A percentile compares a stretch with the other conserved stretches of the same genome.
These are phyloP conservation scores for Gila orcuttii DNA, from an alignment of 2,113 vertebrate genomes.

Conservation along the genomic window DNA sequence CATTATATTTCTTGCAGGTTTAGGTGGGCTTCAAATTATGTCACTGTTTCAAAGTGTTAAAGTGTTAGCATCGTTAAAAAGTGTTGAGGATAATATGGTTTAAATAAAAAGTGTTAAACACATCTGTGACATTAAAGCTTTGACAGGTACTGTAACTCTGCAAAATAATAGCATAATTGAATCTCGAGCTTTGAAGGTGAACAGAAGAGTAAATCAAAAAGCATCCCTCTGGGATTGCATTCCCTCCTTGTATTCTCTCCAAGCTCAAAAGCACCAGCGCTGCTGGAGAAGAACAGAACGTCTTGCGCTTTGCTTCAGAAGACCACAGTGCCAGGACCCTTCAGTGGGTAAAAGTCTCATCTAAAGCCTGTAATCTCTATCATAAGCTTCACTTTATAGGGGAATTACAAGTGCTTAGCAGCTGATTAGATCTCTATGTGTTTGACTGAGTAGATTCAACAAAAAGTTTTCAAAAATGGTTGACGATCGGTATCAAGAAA, in stretches of 20 bases:
- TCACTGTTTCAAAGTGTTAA: background rate
- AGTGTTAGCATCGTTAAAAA: background rate
- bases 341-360: conserved; percentile 59
- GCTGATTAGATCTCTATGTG: conserved; percentile 57
- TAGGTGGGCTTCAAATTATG: background rate
- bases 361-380: conserved; percentile 67
- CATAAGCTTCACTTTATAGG: conserved; percentile 62
- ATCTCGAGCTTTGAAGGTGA: conserved; percentile 8
- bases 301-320: conserved; percentile 41
- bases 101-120: conserved; percentile 8
- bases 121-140: conserved; percentile 1
- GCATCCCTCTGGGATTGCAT: conserved; percentile 49
- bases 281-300: conserved; percentile 47
- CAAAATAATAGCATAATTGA: background rate
- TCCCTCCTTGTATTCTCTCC: conserved; percentile 21
- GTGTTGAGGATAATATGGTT: background rate
- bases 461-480: conserved; percentile 19
- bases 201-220: conserved; percentile 50
- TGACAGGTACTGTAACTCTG: conserved; percentile 14
- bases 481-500: background rate
- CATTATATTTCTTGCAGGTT: background rate
- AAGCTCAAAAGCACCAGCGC: conserved; percentile 24
- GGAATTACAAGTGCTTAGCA: conserved; percentile 67
- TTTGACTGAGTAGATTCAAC: conserved; percentile 48
- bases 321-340: conserved; percentile 43